Evolutionary conservation across 2,888 invertebrate genomes (phyloP), one percentile per base, ranked within the genome.

Genomic region (Drosophila limbata): DNA sequence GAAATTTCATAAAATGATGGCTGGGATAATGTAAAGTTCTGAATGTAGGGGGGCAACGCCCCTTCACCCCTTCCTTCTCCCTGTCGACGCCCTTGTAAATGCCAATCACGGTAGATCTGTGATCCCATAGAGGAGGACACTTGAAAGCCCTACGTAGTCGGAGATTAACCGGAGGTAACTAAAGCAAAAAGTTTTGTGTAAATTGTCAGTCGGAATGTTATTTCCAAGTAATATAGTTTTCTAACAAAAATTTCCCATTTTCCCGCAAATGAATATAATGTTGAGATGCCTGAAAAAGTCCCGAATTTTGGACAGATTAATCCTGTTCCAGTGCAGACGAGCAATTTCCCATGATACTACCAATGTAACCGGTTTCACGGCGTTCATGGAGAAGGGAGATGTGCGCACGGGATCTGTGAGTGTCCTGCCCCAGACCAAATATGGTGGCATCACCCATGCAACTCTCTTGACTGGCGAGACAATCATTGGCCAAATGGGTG

Each of bases 371-470:
- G 74, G 83, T 0, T 19, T 55, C 5, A 59, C 13, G 6, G 53
- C 77, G 3, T 33, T 55, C 13, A 17, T 65, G 40, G 33, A 53
- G 9, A 88, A 89, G 31, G 90, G 84, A 0, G 66, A 73, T 8
- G 0, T 48, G 3, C 61, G 74, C 0, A 52, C 62, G 3, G 59
- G 52, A 0, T 37, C 59, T 0, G 69, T 84, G 0, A 28, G 63
- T 13, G 63, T 81, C 1, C 17, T 90, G 44, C 90, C 90, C 11
- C 45, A 45, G 0, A 61, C 91, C 4, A 81, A 60, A 35, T 91
- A 91, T 21, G 90, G 90, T 0, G 91, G 91, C 1, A 71, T 84
- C 31, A 78, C 81, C 10, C 68, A 75, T 5, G 82, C 90, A 1
- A 82, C 88, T 1, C 56, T 91, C 56, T 66, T 90, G 0, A 85